phyloP scores from a whole-genome alignment of 1,140 invertebrate species.

The Chelonus insularis region DNA sequence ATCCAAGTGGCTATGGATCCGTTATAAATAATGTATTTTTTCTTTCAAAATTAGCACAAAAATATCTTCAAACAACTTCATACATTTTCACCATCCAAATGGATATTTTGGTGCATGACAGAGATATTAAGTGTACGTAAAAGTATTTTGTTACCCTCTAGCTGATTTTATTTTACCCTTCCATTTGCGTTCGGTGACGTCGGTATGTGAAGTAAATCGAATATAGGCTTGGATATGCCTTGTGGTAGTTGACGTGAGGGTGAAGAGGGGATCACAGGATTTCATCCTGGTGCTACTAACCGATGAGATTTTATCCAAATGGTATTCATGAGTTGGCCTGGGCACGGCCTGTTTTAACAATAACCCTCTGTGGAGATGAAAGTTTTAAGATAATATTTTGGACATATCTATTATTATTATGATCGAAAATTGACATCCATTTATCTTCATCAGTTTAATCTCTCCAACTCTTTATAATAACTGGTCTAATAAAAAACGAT shows the following conservation, averaged over 20 bases:
- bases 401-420: conserved; percentile 41
- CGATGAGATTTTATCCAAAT: conserved; percentile 54
- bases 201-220: not conserved
- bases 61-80: too few species aligned
- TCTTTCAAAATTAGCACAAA: too few species aligned
- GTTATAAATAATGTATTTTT: too few species aligned
- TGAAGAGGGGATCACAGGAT: conserved; percentile 14
- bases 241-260: conserved; percentile 24
- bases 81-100: too few species aligned
- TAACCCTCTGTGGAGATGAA: conserved; percentile 24
- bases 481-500: not conserved
- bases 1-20: too few species aligned
- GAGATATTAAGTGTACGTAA: not conserved
- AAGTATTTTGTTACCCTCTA: not conserved
- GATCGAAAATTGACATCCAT: conserved; percentile 29
- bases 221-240: conserved; percentile 24
- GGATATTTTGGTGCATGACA: not conserved
- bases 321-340: conserved; percentile 44
- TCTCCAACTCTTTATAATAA: not conserved
- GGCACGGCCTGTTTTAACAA: conserved; percentile 10
- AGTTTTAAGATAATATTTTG: conserved; percentile 28
- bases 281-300: conserved; percentile 29
- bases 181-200: conserved; percentile 24
- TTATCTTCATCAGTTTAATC: conserved; percentile 25
- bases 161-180: conserved; percentile 16